Evolutionary conservation across 2,797 vertebrate species (phyloP), one percentile per base, ranked within the genome.

Genomic region (Distichodus sexfasciatus): DNA sequence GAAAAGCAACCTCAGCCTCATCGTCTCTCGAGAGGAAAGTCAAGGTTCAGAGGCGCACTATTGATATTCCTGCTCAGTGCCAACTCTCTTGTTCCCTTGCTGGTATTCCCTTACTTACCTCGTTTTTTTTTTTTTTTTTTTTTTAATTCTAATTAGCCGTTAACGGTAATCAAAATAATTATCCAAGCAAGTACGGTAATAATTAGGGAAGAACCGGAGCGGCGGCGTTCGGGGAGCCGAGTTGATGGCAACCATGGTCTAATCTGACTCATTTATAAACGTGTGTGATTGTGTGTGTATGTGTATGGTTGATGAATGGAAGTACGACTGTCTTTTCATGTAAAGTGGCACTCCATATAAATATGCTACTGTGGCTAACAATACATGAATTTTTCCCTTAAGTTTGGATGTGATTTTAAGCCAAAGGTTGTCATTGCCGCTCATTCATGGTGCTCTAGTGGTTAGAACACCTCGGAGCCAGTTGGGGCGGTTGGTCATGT

Each of bases 91-190:
- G 17, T 38, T 48, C 40, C 24, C 24, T 35, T 23, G 15, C 19
- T n/a, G 23, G 44, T 53, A 60, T 59, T 51, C 23, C 19, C 31
- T 38, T 58, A 36, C 38, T 36, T 58, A 26, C 26, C 41, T 41
- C 33, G 46, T 55, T 24, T 7, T 19, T 11, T 19, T 12, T 55
- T 23, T 33, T 8, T 33, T 58, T 19, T 24, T 61, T 67, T 70
- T 60, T 66, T 55, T 66, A 53, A 54, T 73, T 72, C 51, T 69
- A 69, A 77, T 69, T 70, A 67, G 65, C 65, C 10, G 23, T 73
- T 65, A 59, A 29, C 54, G 70, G 48, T 54, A 72, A 83, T 78
- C 46, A 71, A 74, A 73, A 64, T 63, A 69, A 79, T 71, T 66
- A 66, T 28, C 28, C 21, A 3, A 59, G 31, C 62, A 26, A 41